Conservation (phyloP, 2,113 vertebrate species). For the Candoia aspera region DNA sequence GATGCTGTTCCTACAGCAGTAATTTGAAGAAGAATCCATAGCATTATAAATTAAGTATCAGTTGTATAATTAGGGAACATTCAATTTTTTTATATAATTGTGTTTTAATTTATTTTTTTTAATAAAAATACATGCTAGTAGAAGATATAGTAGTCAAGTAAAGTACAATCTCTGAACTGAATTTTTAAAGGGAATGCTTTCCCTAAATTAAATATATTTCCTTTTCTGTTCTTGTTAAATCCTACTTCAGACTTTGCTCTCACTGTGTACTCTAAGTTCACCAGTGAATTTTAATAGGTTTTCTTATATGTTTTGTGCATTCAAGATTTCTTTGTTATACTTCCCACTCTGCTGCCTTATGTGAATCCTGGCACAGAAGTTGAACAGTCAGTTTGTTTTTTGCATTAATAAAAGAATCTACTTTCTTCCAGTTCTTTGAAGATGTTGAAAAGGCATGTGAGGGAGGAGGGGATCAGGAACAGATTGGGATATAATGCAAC, state of each 20-base stretch:
- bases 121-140: slow-evolving; percentile 54
- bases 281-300: slow-evolving; percentile 77
- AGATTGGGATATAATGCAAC: slow-evolving; percentile 73
- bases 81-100: slow-evolving; percentile 47
- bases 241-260: slow-evolving; percentile 75
- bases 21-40: slow-evolving; percentile 46
- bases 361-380: slow-evolving; percentile 77
- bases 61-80: slow-evolving; percentile 37
- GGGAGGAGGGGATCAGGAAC: slow-evolving; percentile 71
- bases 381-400: slow-evolving; percentile 80
- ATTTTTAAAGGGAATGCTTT: slow-evolving; percentile 71
- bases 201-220: slow-evolving; percentile 66
- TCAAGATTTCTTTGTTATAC: slow-evolving; percentile 78
- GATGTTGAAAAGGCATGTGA: slow-evolving; percentile 78
- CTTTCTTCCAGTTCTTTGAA: slow-evolving; percentile 75
- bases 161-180: slow-evolving; percentile 68
- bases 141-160: slow-evolving; percentile 55
- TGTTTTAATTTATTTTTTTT: slow-evolving; percentile 28
- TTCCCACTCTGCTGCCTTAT: slow-evolving; percentile 77
- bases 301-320: slow-evolving; percentile 78
- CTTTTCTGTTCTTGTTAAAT: slow-evolving; percentile 75
- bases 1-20: slow-evolving; percentile 21
- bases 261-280: slow-evolving; percentile 72
- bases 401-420: slow-evolving; percentile 80
- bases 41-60: slow-evolving; percentile 24